Conservation (phyloP, 2,113 vertebrate species). For the Dermatemys mawii region DNA sequence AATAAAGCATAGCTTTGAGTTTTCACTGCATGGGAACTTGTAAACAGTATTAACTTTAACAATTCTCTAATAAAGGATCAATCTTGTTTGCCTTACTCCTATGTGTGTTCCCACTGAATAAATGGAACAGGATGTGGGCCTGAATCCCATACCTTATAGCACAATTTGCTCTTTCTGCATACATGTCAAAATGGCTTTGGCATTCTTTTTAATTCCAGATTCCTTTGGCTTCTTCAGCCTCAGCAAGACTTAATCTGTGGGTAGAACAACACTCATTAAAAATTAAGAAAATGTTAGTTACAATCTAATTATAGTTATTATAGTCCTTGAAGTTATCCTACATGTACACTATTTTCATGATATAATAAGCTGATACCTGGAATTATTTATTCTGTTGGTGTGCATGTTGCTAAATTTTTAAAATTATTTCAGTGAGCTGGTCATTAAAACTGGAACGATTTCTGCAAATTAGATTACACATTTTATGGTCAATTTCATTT, state of each 20-base stretch:
- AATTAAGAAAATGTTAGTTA: constrained; percentile 45
- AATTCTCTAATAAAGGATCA: neutral
- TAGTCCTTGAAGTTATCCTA: constrained; percentile 10
- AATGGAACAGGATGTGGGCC: constrained; percentile 13
- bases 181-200: neutral
- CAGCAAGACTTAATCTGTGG: neutral
- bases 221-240: neutral
- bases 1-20: neutral
- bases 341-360: constrained; percentile 7
- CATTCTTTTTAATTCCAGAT: neutral
- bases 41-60: neutral
- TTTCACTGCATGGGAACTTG: neutral
- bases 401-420: constrained; percentile 28
- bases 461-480: constrained; percentile 31
- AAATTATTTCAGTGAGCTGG: constrained; percentile 27
- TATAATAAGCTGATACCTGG: neutral
- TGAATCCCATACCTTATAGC: neutral
- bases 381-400: constrained; percentile 16
- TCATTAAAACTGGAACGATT: constrained; percentile 12
- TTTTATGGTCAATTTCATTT: constrained; percentile 17
- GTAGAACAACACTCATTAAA: constrained; percentile 9
- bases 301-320: constrained; percentile 26
- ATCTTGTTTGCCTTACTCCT: neutral
- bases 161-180: neutral
- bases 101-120: neutral